Evolutionary conservation across 2,797 vertebrate genomes (phyloP), one percentile per base, ranked within the genome.

Genomic region (Sebastes matsubarae): DNA sequence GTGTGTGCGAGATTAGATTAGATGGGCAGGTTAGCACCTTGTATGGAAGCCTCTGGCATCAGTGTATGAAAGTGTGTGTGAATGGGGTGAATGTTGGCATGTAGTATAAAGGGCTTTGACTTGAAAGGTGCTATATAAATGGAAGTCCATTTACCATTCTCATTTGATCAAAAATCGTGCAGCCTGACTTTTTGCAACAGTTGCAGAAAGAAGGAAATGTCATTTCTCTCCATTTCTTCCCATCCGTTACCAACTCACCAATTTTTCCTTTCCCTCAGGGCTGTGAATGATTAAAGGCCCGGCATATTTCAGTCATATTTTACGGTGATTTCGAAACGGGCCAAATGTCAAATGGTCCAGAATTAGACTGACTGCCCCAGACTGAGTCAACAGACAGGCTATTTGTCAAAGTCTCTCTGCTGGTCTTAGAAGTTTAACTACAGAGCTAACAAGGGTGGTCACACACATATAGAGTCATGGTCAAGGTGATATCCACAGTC

Each of bases 331-430:
- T 85, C 85, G 73, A 78, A 79, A 75, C 0, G 14, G 46, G 30
- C 77, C 75, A 83, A 83, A 84, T 82, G 79, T 86, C 86, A 87
- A 86, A 86, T 14, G 52, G 32, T 64, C n/a, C 61, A 63, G 68
- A 12, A 20, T 58, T 72, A 67, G 54, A 82, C 50, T 27, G 55
- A 75, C 54, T 71, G 70, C 65, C 55, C 25, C 73, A 82, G 75
- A 82, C 78, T 66, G 78, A 83, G 55, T 75, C 73, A 81, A 74
- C 34, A 59, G 82, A 69, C 73, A 61, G 67, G 70, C 68, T 63
- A 73, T 87, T 89, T 80, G 68, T 90, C 82, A 90, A 25, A 80
- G 60, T 78, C 76, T 63, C 22, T 66, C 58, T 64, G 81, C 72
- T 38, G 54, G 68, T 79, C 69, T 24, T 11, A 20, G 34, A 87